A percentile compares a stretch with the other conserved stretches of the same genome.
These are phyloP conservation scores for Mayetiola destructor DNA, from an alignment of 2,888 invertebrate genomes.

Conservation along the genomic window DNA sequence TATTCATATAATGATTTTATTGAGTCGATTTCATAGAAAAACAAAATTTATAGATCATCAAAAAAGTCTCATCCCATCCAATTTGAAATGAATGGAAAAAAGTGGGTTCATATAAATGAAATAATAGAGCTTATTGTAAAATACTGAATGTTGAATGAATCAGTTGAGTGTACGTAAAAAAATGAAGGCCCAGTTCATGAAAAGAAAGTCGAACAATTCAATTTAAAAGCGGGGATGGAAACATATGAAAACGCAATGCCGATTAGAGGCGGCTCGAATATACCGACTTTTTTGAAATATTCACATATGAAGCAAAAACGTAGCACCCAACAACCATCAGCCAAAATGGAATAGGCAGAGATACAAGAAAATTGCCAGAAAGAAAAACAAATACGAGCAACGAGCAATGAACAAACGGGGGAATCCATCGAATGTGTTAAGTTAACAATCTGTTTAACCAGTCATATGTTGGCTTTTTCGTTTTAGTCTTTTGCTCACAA, in stretches of 20 bases:
- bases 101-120: no score
- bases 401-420: not conserved
- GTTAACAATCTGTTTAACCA: not conserved
- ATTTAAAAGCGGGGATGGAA: not conserved
- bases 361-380: not conserved
- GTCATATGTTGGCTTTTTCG: not conserved
- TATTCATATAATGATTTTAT: no score
- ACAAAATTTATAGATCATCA: no score
- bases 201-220: no score
- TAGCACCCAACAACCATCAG: not conserved
- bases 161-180: no score
- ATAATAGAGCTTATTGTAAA: no score
- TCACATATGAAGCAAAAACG: not conserved
- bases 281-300: not conserved
- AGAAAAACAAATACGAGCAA: not conserved
- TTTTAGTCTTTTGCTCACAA: not conserved
- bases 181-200: no score
- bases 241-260: not conserved
- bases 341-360: slow-evolving; percentile 7
- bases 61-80: no score
- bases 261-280: slow-evolving; percentile 5
- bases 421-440: not conserved
- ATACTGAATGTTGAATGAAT: no score
- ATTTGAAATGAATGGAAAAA: no score
- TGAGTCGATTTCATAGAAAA: no score